Base-by-base conservation (phyloP, 2,113 vertebrate species). In the Oncorhynchus masou region DNA sequence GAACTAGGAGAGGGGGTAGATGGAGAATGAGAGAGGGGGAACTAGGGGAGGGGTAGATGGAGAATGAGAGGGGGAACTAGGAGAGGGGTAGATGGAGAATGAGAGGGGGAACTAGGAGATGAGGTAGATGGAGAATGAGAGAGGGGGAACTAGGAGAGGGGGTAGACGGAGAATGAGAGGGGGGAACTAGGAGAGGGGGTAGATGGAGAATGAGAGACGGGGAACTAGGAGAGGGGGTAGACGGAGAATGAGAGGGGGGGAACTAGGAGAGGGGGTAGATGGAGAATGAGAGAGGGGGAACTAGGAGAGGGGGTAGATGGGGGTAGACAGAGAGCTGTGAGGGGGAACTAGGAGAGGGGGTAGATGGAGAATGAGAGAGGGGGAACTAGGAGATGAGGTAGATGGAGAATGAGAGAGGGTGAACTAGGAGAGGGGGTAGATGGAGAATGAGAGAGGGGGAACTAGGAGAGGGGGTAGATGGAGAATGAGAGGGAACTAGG, bases 241-340 rank as follows among this genome's bases (percentile, higher is more conserved):
- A 29, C 0, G 5, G 24, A 20, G 64, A 29, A 12, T 12, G 9
- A 1, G 0, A 27, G 25, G 15, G 1, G 25, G 16, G 65, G 3
- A 11, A 29, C 9, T 11, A 29, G 25, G 25, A 29, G 62, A 31
- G 57, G 74, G 20, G 79, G 74, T 79, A 74, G 74, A 80, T 25
- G 20, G 62, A 16, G 68, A 68, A 54, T 54, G 62, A 77, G 29
- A 24, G 49, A 24, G 11, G 22, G 29, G 59, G 25, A 76, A 5
- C 20, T 11, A 25, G 64, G 24, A 29, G 24, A 15, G 24, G 12
- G 9, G 29, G 15, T 16, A n/a, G 27, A 34, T 6, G 27, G 12
- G 34, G n/a, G n/a, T n/a, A n/a, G n/a, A n/a, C n/a, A n/a, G n/a
- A n/a, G n/a, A n/a, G n/a, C n/a, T n/a, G n/a, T n/a, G n/a, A n/a